phyloP scores from a whole-genome alignment of 1,140 invertebrate genomes.

The Bradysia coprophila region DNA sequence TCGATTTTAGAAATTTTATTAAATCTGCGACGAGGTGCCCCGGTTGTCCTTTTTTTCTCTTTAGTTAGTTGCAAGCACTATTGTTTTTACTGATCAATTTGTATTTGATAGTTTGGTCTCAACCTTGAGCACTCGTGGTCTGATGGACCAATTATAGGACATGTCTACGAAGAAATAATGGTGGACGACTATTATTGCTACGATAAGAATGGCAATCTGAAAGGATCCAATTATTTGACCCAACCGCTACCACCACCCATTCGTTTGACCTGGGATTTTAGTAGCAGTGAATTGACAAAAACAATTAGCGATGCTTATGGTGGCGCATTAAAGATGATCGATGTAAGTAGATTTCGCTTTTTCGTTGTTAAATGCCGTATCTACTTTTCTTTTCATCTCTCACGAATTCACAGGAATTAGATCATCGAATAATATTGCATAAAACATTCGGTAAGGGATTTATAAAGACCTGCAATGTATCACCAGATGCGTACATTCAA shows the following conservation, averaged over 20 bases:
- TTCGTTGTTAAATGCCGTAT: too few relatives aligned
- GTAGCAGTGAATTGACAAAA: constrained; percentile 36
- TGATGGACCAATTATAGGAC: constrained; percentile 79
- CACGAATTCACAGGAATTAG: constrained; percentile 66
- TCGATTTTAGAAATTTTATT: too few relatives aligned
- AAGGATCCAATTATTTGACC: constrained; percentile 51
- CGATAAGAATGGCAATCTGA: constrained; percentile 53
- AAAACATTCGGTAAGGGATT: constrained; percentile 85
- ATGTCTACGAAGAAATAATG: constrained; percentile 72
- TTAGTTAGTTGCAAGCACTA: too few relatives aligned
- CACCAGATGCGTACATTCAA: constrained; percentile 92
- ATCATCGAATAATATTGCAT: constrained; percentile 69
- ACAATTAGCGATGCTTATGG: constrained; percentile 46
- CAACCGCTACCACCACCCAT: constrained; percentile 59
- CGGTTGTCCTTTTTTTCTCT: too few relatives aligned
- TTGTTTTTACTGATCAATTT: too few relatives aligned
- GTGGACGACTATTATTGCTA: constrained; percentile 57
- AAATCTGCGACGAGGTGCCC: too few relatives aligned
- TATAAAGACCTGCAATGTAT: constrained; percentile 80
- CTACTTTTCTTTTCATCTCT: too few relatives aligned
- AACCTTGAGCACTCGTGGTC: constrained; percentile 96
- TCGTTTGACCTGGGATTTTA: constrained; percentile 74
- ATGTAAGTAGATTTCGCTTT: too few relatives aligned
- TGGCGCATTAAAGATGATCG: constrained; percentile 35
- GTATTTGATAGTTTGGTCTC: constrained; percentile 83